A percentile compares a stretch with the other conserved stretches of the same genome.
These are phyloP conservation scores for Erpornis zantholeuca DNA, from an alignment of 2,113 vertebrate genomes.

Conservation along the genomic window DNA sequence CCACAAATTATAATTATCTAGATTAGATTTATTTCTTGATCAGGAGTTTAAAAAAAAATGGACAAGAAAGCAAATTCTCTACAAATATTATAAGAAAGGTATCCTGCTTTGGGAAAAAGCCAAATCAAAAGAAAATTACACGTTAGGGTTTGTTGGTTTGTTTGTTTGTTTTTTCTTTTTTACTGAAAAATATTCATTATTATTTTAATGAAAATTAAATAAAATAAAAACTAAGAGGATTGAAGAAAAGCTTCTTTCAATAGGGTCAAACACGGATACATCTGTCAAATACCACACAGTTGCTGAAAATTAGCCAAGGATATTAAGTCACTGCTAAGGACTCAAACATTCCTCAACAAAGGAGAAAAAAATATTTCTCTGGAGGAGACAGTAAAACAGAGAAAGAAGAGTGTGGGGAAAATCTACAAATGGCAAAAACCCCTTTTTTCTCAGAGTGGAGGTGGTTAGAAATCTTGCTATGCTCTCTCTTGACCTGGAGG, in stretches of 20 bases:
- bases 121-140: neutral
- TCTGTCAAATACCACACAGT: neutral
- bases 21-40: neutral
- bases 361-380: neutral
- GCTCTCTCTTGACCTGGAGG: neutral
- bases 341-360: neutral
- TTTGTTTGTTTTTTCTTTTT: neutral
- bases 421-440: neutral
- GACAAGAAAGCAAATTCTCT: neutral
- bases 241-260: neutral
- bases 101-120: neutral
- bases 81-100: neutral
- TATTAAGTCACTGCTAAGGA: neutral
- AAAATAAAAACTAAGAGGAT: neutral
- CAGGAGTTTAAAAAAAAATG: neutral
- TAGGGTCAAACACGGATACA: neutral
- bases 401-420: neutral
- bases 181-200: no score
- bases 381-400: neutral
- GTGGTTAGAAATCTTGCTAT: neutral
- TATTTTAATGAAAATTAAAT: neutral
- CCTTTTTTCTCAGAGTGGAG: neutral
- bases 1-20: neutral
- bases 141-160: accelerated
- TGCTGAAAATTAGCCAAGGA: neutral